Percentiles rank a stretch among this genome's conserved stretches.
Evolutionary conservation across 2,113 vertebrate genomes (phyloP).

Genomic region (Myodes glareolus): DNA sequence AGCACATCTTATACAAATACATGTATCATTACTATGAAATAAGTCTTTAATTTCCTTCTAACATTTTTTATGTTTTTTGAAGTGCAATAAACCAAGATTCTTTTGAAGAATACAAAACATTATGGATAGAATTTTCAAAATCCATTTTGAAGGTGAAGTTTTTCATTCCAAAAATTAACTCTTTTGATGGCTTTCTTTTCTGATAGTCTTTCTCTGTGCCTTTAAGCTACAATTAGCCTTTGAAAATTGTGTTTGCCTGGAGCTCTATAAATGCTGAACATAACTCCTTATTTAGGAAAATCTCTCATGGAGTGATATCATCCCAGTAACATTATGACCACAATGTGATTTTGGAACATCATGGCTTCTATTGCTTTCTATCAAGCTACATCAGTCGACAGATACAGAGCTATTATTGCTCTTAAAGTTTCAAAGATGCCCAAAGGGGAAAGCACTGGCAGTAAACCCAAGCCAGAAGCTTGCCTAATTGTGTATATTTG

Average conservation of each 20-base stretch:
- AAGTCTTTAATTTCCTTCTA: slow-evolving; percentile 58
- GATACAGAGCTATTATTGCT: neutral
- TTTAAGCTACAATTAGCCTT: slow-evolving; percentile 74
- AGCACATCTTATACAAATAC: neutral
- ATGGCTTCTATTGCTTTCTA: slow-evolving; percentile 21
- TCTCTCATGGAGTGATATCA: slow-evolving; percentile 52
- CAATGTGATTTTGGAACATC: slow-evolving; percentile 54
- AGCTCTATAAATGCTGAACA: slow-evolving; percentile 47
- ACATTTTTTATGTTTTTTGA: slow-evolving; percentile 44
- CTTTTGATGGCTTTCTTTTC: neutral
- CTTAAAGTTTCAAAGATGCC: neutral
- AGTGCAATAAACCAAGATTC: slow-evolving; percentile 38
- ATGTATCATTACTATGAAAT: neutral
- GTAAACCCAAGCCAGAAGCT: neutral
- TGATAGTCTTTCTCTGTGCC: slow-evolving; percentile 53
- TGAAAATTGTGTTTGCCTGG: slow-evolving; percentile 66
- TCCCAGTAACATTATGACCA: slow-evolving; percentile 72
- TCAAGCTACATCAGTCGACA: neutral
- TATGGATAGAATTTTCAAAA: slow-evolving; percentile 65
- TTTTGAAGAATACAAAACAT: slow-evolving; percentile 70
- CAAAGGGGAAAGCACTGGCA: slow-evolving; percentile 15
- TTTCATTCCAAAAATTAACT: slow-evolving; percentile 68
- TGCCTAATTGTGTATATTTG: slow-evolving; percentile 16
- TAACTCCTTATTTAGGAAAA: slow-evolving; percentile 71
- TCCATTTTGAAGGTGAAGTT: slow-evolving; percentile 65